Conservation (phyloP, 2,113 vertebrate species). For the Indicator indicator region DNA sequence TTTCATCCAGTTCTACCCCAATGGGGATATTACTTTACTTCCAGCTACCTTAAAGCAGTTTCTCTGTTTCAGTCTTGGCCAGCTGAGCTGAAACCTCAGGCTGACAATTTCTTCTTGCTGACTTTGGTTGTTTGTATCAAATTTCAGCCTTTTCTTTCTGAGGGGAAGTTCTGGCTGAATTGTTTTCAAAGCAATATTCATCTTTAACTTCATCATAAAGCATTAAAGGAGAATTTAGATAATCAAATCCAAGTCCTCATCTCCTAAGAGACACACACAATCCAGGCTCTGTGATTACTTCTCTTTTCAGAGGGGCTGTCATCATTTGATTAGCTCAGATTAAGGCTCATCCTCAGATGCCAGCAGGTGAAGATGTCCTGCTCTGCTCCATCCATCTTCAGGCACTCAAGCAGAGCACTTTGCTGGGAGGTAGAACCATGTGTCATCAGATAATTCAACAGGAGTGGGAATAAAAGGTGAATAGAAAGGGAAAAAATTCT, state of each 20-base stretch:
- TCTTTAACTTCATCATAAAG: constrained; percentile 51
- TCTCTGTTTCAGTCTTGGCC: constrained; percentile 12
- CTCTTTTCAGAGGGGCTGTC: constrained; percentile 3
- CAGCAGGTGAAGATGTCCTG: background rate
- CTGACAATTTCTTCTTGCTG: constrained; percentile 10
- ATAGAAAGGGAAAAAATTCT: background rate
- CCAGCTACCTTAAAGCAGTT: constrained; percentile 37
- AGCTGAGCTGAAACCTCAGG: constrained; percentile 33
- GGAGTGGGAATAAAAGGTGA: background rate
- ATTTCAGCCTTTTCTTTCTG: constrained; percentile 21
- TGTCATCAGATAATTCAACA: background rate
- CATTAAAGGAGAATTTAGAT: constrained; percentile 42
- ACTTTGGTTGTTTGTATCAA: background rate
- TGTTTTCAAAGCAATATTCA: constrained; percentile 41
- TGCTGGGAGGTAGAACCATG: background rate
- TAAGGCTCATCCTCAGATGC: background rate
- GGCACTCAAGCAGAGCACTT: background rate
- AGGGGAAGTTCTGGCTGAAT: constrained; percentile 22
- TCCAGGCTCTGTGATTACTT: constrained; percentile 43
- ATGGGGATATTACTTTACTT: constrained; percentile 18
- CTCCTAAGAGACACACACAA: background rate
- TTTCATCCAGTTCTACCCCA: background rate
- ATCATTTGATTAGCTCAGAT: constrained; percentile 35
- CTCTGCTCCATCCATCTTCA: background rate
- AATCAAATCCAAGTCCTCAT: constrained; percentile 53